phyloP scores from a whole-genome alignment of 1,140 invertebrate species.

The Apis dorsata region DNA sequence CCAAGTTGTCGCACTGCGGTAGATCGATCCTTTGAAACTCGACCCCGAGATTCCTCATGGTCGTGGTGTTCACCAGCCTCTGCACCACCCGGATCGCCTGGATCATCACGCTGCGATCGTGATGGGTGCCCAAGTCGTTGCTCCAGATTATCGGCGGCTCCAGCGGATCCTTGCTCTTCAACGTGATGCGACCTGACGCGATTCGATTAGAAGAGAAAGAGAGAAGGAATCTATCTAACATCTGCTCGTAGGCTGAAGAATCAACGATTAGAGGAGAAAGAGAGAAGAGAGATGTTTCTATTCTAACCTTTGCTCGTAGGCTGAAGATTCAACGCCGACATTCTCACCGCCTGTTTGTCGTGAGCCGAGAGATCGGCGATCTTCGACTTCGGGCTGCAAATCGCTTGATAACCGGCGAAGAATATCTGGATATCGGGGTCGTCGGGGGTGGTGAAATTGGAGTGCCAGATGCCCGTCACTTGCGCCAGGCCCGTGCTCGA shows the following conservation, averaged over 20 bases:
- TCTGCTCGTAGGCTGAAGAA: constrained; percentile 86
- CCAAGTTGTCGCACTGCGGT: constrained; percentile 61
- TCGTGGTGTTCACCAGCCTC: constrained; percentile 65
- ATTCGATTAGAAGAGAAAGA: too few relatives aligned
- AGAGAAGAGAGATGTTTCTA: too few relatives aligned
- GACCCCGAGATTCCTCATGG: constrained; percentile 62
- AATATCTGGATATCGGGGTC: constrained; percentile 78
- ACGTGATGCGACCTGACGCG: constrained; percentile 81
- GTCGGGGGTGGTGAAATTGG: constrained; percentile 80
- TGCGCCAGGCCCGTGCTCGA: constrained; percentile 86
- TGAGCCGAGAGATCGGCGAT: constrained; percentile 60
- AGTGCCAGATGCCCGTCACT: constrained; percentile 82
- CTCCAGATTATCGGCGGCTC: constrained; percentile 83
- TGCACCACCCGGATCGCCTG: constrained; percentile 73
- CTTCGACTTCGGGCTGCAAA: constrained; percentile 69
- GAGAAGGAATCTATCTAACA: constrained; percentile 77
- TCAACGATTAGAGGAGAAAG: too few relatives aligned
- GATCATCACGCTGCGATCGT: constrained; percentile 76
- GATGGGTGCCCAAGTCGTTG: constrained; percentile 79
- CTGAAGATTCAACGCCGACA: constrained; percentile 85
- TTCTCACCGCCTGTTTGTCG: constrained; percentile 69
- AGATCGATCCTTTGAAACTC: background rate
- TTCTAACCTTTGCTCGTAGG: constrained; percentile 86
- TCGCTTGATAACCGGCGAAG: constrained; percentile 76
- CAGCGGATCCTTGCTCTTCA: constrained; percentile 79